Evolutionary conservation across 2,888 invertebrate genomes (phyloP), one percentile per base, ranked within the genome.

Genomic region (Cyclophora albipunctata): DNA sequence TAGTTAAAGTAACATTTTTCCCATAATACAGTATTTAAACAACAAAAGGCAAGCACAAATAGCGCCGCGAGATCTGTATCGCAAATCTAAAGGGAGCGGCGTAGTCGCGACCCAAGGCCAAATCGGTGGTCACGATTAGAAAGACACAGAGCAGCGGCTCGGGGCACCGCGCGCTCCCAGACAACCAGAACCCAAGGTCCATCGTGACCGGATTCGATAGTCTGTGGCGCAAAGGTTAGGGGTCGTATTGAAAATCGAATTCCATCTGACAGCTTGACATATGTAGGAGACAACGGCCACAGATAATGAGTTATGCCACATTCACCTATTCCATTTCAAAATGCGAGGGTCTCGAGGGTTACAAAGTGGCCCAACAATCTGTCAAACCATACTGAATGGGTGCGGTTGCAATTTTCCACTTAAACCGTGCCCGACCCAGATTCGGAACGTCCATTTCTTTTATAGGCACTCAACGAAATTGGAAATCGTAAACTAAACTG

Each of bases 41-140:
- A 71, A 71, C 65, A 70, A 73, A 69, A 68, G 63, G 62, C 54
- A 35, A 59, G 62, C 62, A 66, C 61, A 69, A 71, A 67, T 58
- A 66, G 68, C 58, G 66, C 63, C 64, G 59, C 55, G 50, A 71
- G 81, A 83, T 81, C 69, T 61, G 61, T 77, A 81, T 81, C 82
- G 73, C 69, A 65, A 69, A 73, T 71, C 67, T 70, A 70, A 77
- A 76, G 82, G 84, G 84, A 81, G 78, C 80, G 84, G 59, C 52
- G 80, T 73, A 42, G 42, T 42, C 42, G 80, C 74, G 67, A 63
- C 62, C 78, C 82, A 84, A 84, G 84, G 84, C 80, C 79, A 70
- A 54, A 60, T 51, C 50, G 62, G 74, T 62, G 75, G 84, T 84
- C 85, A 86, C 85, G 85, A 79, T 78, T 82, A 78, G 81, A 81